These are phyloP conservation scores for Rotaria sp. DNA, from an alignment of 2,888 invertebrate genomes.

Conservation along the genomic window DNA sequence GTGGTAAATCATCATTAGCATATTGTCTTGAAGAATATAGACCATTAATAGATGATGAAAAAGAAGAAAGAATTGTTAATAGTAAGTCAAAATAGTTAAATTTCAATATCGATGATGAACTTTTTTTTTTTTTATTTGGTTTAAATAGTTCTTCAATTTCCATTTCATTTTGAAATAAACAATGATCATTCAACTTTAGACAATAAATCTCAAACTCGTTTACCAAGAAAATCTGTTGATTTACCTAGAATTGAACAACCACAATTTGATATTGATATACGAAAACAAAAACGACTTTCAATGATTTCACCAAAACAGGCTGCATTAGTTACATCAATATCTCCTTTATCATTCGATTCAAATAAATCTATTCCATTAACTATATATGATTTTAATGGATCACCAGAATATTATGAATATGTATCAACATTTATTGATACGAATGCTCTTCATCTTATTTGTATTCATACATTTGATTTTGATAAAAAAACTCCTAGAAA, in stretches of 20 bases:
- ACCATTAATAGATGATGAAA: neutral
- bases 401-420: neutral
- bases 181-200: neutral
- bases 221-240: no score
- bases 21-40: neutral
- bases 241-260: neutral
- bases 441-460: neutral
- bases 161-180: neutral
- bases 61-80: neutral
- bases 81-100: neutral
- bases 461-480: neutral
- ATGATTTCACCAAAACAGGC: neutral
- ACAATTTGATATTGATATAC: neutral
- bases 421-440: neutral
- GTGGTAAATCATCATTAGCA: conserved; percentile 18
- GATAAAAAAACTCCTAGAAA: neutral
- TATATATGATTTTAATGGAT: neutral
- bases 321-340: neutral
- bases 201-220: no score
- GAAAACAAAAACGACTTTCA: neutral
- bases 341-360: neutral
- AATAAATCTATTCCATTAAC: neutral
- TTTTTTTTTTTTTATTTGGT: neutral
- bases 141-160: neutral
- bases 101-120: neutral